These are phyloP conservation scores for Macaca nemestrina DNA, from an alignment of 2,113 vertebrate species.

Conservation along the genomic window DNA sequence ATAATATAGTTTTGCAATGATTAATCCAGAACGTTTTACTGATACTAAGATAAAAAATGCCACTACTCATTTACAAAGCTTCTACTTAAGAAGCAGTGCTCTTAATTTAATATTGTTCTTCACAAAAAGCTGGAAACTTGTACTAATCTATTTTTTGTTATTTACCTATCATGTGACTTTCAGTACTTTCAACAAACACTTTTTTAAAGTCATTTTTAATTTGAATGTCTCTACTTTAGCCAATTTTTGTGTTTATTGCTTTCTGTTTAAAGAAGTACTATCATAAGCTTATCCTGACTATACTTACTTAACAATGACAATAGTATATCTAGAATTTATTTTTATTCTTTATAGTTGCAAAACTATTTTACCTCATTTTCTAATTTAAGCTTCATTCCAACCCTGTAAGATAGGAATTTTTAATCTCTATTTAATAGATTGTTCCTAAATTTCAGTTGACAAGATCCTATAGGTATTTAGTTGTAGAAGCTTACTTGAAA, in stretches of 20 bases:
- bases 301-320: not conserved
- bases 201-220: not conserved
- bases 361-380: conserved; percentile 43
- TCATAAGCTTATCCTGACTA: not conserved
- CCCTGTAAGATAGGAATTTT: conserved; percentile 23
- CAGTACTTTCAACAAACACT: not conserved
- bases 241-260: not conserved
- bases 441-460: not conserved
- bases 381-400: conserved; percentile 51
- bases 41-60: not conserved
- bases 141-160: not conserved
- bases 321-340: not conserved
- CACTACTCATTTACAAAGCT: not conserved
- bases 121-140: not conserved
- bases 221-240: not conserved
- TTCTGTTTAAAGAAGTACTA: not conserved
- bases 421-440: conserved; percentile 53
- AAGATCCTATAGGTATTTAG: conserved; percentile 21
- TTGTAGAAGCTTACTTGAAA: not conserved
- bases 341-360: conserved; percentile 8
- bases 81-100: not conserved
- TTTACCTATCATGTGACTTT: not conserved
- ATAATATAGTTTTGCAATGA: not conserved
- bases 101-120: not conserved
- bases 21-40: not conserved